Evolutionary conservation across 2,888 invertebrate genomes (phyloP).

Genomic region (Chymomyza amoena): DNA sequence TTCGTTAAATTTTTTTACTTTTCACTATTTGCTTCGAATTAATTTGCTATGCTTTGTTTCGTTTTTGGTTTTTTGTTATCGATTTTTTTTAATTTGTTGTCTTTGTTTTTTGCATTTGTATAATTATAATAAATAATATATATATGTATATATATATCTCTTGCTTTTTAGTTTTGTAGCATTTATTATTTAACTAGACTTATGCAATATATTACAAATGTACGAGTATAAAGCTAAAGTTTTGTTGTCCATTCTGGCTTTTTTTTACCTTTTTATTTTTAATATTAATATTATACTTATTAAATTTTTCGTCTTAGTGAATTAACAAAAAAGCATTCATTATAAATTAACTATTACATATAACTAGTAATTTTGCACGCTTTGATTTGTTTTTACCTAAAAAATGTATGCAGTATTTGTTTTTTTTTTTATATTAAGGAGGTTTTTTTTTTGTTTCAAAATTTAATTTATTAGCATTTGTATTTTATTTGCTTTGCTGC

Average conservation of each 20-base stretch:
- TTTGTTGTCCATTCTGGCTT: slow-evolving; percentile 57
- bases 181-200: slow-evolving; percentile 62
- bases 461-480: slow-evolving; percentile 6
- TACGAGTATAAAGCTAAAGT: slow-evolving; percentile 72
- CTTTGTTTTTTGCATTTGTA: slow-evolving; percentile 32
- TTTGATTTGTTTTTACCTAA: slow-evolving; percentile 72
- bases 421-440: slow-evolving; percentile 21
- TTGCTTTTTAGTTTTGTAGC: slow-evolving; percentile 29
- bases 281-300: slow-evolving; percentile 32
- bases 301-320: slow-evolving; percentile 57
- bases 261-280: slow-evolving; percentile 17
- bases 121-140: slow-evolving; percentile 40
- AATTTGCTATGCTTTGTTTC: slow-evolving; percentile 57
- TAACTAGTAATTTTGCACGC: slow-evolving; percentile 63
- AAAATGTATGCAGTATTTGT: slow-evolving; percentile 40
- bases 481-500: slow-evolving; percentile 10
- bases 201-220: slow-evolving; percentile 72
- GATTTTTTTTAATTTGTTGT: slow-evolving; percentile 41
- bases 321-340: slow-evolving; percentile 77
- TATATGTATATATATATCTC: neutral
- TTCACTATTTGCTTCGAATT: slow-evolving; percentile 56
- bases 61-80: slow-evolving; percentile 32
- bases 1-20: slow-evolving; percentile 54
- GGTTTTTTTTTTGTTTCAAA: slow-evolving; percentile 13
- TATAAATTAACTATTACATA: slow-evolving; percentile 58